Conservation (phyloP, 2,113 vertebrate genomes). For the Pelmatolapia mariae region DNA sequence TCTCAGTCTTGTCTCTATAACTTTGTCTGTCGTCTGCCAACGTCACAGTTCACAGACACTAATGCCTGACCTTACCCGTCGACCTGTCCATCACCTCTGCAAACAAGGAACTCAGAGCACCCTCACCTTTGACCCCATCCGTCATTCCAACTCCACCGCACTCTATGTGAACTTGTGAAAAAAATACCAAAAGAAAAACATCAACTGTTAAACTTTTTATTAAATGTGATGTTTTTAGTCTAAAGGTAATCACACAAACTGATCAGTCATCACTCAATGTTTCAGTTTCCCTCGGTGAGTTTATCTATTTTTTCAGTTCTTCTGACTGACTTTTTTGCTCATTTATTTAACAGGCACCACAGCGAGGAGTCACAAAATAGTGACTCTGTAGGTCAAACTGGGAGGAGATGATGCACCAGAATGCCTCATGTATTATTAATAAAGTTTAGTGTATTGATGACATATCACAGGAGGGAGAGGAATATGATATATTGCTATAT, state of each 20-base stretch:
- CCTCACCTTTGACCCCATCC: neutral
- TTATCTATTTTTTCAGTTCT: neutral
- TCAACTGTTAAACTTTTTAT: neutral
- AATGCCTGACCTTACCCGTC: neutral
- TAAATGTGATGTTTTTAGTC: neutral
- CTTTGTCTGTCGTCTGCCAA: neutral
- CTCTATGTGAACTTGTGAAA: neutral
- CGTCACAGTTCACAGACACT: fast-evolving
- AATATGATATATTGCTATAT: neutral
- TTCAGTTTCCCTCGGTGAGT: neutral
- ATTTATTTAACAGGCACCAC: neutral
- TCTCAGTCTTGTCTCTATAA: neutral
- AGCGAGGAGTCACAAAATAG: neutral
- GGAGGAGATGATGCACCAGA: neutral
- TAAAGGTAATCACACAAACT: neutral
- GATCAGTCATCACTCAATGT: neutral
- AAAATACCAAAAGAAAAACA: neutral
- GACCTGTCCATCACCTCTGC: neutral
- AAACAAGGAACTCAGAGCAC: neutral
- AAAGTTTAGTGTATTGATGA: neutral
- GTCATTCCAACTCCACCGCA: neutral
- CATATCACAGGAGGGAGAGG: neutral
- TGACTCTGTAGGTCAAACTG: neutral
- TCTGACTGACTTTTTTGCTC: neutral
- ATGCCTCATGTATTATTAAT: neutral